Evolutionary conservation across 2,888 invertebrate species (phyloP), one percentile per base, ranked within the genome.

Genomic region (Aphodius sticticus): DNA sequence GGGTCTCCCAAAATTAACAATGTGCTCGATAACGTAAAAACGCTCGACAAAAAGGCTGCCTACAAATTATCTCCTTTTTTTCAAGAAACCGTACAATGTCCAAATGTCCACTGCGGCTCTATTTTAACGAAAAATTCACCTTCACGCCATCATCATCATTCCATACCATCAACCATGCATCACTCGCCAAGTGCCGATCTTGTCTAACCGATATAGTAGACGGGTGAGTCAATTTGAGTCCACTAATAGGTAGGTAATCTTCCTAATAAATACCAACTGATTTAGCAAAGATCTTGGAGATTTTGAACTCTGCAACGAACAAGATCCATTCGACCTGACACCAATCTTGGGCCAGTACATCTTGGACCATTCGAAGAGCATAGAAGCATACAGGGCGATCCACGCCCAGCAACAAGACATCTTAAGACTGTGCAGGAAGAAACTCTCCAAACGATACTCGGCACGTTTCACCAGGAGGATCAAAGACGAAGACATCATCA

Each of bases 91-190:
- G 74, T 74, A 74, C 74, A 74, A 74, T 74, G 74, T 74, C 74
- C 74, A 74, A 35, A 35, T 74, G 74, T 74, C 37, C 74, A 36
- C 37, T 74, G 36, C 74, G 37, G 74, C 36, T 74, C 6, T 74
- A 74, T 74, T 35, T 74, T 35, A 74, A 74, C 37, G 74, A 74
- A 74, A 74, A 74, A 35, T 74, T 74, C 74, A 74, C 74, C n/a
- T 70, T 70, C 15, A 26, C 74, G 6, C 35, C 12, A 36, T 37
- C 74, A 0, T 36, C 74, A 36, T 26, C 37, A 74, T 53, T 53
- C 12, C 53, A 53, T 12, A 53, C 7, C 12, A 1, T 0, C 53
- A 53, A 12, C 53, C 53, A 53, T 53, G 53, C 53, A 53, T 53
- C 53, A 53, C 9, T 53, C 9, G 4, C 53, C 53, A 53, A 53